These are phyloP conservation scores for Archips crataeganus DNA, from an alignment of 2,888 invertebrate genomes.

Conservation along the genomic window DNA sequence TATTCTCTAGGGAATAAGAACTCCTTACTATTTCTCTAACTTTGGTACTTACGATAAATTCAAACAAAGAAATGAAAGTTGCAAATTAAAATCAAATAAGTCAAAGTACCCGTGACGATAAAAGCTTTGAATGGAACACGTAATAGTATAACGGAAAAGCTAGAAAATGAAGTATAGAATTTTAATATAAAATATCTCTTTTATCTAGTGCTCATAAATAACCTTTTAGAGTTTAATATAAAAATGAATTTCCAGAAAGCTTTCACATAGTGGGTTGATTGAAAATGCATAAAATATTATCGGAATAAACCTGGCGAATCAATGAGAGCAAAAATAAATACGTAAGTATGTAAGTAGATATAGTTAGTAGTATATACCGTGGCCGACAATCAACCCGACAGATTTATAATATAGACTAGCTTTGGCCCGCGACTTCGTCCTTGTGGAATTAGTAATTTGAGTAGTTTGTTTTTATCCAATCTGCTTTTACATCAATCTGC, in stretches of 20 bases:
- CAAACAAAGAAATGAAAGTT: too few species aligned
- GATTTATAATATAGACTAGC: too few species aligned
- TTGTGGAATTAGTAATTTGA: too few species aligned
- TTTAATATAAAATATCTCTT: constrained; percentile 6
- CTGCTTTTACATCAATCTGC: too few species aligned
- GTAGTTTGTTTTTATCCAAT: too few species aligned
- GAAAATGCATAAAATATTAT: constrained; percentile 18
- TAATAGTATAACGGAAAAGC: not conserved
- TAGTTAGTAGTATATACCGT: too few species aligned
- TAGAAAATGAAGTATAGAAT: not conserved
- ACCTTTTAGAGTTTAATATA: constrained; percentile 16
- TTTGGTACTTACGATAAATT: too few species aligned
- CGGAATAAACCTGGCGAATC: constrained; percentile 1
- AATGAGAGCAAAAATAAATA: not conserved
- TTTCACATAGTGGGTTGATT: constrained; percentile 20
- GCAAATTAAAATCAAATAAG: not conserved
- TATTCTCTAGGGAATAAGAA: too few species aligned
- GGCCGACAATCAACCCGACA: too few species aligned
- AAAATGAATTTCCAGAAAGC: constrained; percentile 21
- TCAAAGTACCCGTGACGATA: not conserved
- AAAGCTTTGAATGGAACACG: not conserved
- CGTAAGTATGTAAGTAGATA: not conserved
- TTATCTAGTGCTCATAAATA: constrained; percentile 6
- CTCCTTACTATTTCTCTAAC: too few species aligned
- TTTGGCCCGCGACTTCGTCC: too few species aligned